phyloP scores from a whole-genome alignment of 37 sponge, comb jelly and placozoan species.

The Chondrosia reniformis region DNA sequence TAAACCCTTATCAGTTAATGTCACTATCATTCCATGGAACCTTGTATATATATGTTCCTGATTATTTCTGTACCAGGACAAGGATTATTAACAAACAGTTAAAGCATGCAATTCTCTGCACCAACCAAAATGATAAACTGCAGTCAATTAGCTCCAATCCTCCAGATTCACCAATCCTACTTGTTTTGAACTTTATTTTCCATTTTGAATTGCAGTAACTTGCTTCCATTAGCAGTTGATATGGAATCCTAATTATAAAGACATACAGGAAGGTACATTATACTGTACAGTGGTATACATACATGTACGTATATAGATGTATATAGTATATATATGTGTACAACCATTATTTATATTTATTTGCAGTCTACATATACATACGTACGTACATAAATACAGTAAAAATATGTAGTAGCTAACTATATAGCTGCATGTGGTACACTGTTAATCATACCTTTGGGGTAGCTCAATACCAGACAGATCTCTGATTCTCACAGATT shows the following conservation, averaged over 20 bases:
- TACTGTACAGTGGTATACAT: not conserved
- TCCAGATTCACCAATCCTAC: not conserved
- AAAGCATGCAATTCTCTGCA: too few relatives aligned
- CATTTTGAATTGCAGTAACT: slow-evolving; percentile 45
- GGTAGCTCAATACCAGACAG: not conserved
- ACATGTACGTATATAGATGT: not conserved
- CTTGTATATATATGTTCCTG: too few relatives aligned
- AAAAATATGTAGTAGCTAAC: not conserved
- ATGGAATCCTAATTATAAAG: slow-evolving; percentile 58
- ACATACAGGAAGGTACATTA: not conserved
- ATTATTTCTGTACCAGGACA: too few relatives aligned
- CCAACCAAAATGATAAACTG: too few relatives aligned
- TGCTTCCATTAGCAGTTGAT: slow-evolving; percentile 42
- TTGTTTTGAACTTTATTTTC: slow-evolving; percentile 33
- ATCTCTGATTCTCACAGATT: not conserved
- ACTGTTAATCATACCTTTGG: not conserved
- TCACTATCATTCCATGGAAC: too few relatives aligned
- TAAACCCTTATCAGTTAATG: too few relatives aligned
- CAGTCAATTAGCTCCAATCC: slow-evolving; percentile 11
- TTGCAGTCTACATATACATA: not conserved
- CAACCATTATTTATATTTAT: not conserved
- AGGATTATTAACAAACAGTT: too few relatives aligned
- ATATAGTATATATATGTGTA: not conserved
- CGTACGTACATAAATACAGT: not conserved
- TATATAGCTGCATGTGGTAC: too few relatives aligned